Percentiles rank a stretch among this genome's conserved stretches.
Conservation (phyloP, 2,113 vertebrate genomes). For the Dissostichus mawsoni region DNA sequence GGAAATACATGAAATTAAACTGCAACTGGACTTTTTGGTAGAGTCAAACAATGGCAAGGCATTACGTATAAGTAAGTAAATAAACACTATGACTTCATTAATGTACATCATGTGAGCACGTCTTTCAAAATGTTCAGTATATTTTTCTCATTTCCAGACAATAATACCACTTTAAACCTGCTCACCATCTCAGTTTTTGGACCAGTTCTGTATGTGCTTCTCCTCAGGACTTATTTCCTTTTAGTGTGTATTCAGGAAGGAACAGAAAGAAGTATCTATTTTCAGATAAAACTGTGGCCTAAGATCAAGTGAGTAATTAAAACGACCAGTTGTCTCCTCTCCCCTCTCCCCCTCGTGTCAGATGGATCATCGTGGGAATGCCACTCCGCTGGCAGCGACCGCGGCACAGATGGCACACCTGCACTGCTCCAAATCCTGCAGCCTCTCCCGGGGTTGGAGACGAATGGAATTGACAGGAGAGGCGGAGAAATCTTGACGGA, state of each 20-base stretch:
- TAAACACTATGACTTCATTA: too few relatives aligned
- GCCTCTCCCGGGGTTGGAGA: slow-evolving; percentile 56
- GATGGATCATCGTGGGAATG: slow-evolving; percentile 74
- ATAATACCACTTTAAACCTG: too few relatives aligned
- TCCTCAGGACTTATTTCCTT: too few relatives aligned
- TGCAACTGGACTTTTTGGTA: too few relatives aligned
- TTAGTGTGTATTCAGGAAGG: background rate
- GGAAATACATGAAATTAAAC: too few relatives aligned
- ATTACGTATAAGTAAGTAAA: too few relatives aligned
- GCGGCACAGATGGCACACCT: slow-evolving; percentile 81
- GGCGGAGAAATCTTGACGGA: slow-evolving; percentile 78
- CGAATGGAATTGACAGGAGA: slow-evolving; percentile 79
- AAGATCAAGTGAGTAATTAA: slow-evolving; percentile 45
- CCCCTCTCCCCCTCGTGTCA: slow-evolving; percentile 82
- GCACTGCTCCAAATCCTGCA: slow-evolving; percentile 68
- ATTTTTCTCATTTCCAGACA: too few relatives aligned
- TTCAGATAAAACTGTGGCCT: slow-evolving; percentile 4
- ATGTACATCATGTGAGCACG: too few relatives aligned
- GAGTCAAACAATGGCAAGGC: too few relatives aligned
- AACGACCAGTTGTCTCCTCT: slow-evolving; percentile 71
- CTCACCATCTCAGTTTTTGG: too few relatives aligned
- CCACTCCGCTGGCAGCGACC: slow-evolving; percentile 79
- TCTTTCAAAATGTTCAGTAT: too few relatives aligned
- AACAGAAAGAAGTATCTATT: slow-evolving; percentile 30
- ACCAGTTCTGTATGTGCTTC: too few relatives aligned